Conservation (phyloP, 2,113 vertebrate species). For the Ammodytes marinus region DNA sequence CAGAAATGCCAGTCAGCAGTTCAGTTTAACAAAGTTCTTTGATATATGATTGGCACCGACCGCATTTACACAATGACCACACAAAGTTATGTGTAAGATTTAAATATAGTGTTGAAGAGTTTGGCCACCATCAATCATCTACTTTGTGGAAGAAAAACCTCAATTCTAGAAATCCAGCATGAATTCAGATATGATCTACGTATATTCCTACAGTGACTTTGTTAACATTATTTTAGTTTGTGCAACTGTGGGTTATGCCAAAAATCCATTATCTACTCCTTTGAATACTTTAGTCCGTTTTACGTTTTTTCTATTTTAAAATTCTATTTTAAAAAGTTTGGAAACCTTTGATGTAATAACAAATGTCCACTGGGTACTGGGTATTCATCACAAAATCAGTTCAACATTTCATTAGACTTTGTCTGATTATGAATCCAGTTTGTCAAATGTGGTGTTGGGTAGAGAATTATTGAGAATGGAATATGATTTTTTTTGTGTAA, state of each 20-base stretch:
- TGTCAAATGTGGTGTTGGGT: not conserved
- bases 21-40: not conserved
- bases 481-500: not conserved
- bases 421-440: not conserved
- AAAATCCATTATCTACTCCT: no score
- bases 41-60: not conserved
- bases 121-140: not conserved
- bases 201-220: not conserved
- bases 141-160: no score
- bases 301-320: no score
- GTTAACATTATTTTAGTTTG: not conserved
- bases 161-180: no score
- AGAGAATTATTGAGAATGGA: not conserved
- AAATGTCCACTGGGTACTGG: no score
- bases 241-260: no score
- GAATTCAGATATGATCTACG: no score
- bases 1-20: not conserved
- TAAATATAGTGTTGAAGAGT: not conserved
- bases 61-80: not conserved
- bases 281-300: no score
- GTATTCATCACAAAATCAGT: not conserved
- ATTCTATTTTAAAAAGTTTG: no score
- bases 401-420: not conserved
- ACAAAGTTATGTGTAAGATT: not conserved
- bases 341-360: no score